Conservation (phyloP, 2,797 vertebrate genomes). For the Microhierax caerulescens region DNA sequence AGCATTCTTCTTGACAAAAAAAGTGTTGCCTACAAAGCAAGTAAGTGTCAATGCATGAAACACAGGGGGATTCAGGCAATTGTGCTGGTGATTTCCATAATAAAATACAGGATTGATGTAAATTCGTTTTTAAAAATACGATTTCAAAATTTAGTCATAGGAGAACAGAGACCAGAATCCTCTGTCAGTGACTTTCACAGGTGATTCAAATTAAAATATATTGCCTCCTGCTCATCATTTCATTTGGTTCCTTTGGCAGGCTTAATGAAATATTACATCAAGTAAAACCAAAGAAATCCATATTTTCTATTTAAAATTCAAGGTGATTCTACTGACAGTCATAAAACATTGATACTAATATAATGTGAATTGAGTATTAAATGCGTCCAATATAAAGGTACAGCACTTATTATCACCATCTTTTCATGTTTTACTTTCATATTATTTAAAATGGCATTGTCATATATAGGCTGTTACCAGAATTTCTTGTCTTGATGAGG, state of each 20-base stretch:
- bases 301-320: constrained; percentile 42
- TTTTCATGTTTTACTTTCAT: constrained; percentile 10
- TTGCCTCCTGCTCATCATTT: neutral
- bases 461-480: neutral
- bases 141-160: neutral
- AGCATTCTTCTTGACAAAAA: neutral
- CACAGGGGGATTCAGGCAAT: neutral
- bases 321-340: neutral
- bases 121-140: neutral
- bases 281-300: constrained; percentile 9
- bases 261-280: constrained; percentile 21
- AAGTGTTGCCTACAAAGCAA: neutral
- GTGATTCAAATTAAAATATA: constrained; percentile 10
- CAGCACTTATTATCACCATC: neutral
- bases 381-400: neutral
- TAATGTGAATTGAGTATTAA: constrained; percentile 5
- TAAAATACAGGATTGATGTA: neutral
- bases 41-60: neutral
- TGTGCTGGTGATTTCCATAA: neutral
- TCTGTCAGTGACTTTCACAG: constrained; percentile 3
- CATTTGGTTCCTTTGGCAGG: neutral
- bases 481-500: constrained; percentile 29
- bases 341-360: constrained; percentile 2
- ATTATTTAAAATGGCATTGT: constrained; percentile 31
- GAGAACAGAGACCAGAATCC: neutral